phyloP scores from a whole-genome alignment of 2,797 vertebrate genomes.

The Gymnopithys bicolor region DNA sequence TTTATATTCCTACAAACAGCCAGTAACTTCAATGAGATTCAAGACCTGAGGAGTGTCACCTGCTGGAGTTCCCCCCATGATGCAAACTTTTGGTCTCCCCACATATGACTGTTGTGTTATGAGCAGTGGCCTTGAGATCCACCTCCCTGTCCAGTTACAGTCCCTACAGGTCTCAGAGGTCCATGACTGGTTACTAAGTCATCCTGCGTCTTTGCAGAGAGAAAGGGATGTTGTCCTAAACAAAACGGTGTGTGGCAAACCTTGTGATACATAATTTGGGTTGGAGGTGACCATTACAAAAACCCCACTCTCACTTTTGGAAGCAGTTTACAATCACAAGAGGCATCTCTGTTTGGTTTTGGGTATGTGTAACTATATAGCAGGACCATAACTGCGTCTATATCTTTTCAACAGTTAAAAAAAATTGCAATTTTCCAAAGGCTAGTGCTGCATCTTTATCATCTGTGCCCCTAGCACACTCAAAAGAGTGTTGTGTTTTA shows the following conservation, averaged over 20 bases:
- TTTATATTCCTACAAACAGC: neutral
- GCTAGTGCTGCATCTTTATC: neutral
- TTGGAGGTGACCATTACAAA: neutral
- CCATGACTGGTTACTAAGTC: neutral
- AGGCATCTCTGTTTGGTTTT: neutral
- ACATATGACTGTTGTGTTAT: neutral
- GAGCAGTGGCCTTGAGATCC: neutral
- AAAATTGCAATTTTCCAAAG: neutral
- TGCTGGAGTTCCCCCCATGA: accelerated
- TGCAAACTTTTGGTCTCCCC: neutral
- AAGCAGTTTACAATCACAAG: neutral
- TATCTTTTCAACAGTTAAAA: neutral
- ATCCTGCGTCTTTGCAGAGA: neutral
- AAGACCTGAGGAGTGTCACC: neutral
- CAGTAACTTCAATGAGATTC: neutral
- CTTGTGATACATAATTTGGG: neutral
- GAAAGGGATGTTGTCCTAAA: neutral
- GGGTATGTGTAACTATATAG: neutral
- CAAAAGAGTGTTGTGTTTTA: neutral
- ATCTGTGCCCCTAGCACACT: neutral
- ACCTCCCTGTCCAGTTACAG: neutral
- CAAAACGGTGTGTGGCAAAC: neutral
- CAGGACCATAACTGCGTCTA: neutral
- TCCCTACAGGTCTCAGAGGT: neutral
- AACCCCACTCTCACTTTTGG: neutral